A percentile compares a stretch with the other conserved stretches of the same genome.
Conservation (phyloP, 1,140 invertebrate genomes). For the Leptinotarsa undecemlineata region DNA sequence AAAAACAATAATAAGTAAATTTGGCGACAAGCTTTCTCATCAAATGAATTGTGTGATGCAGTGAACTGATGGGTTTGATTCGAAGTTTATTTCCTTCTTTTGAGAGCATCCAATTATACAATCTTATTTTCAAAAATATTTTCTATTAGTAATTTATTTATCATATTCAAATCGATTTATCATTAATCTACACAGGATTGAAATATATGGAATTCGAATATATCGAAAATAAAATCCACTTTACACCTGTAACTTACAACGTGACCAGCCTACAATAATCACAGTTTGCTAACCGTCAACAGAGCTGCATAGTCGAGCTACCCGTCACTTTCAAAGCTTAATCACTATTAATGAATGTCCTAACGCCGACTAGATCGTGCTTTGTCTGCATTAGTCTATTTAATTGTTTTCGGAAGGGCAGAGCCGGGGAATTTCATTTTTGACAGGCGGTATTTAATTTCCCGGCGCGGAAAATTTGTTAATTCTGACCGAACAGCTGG, state of each 20-base stretch:
- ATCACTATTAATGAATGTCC: slow-evolving; percentile 23
- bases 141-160: too few relatives aligned
- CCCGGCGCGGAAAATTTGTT: slow-evolving; percentile 7
- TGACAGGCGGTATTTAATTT: slow-evolving; percentile 22
- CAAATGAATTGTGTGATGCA: too few relatives aligned
- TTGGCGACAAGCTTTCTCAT: too few relatives aligned
- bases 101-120: too few relatives aligned
- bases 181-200: too few relatives aligned
- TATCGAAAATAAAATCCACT: too few relatives aligned
- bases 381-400: slow-evolving; percentile 21
- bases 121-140: too few relatives aligned
- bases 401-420: slow-evolving; percentile 22
- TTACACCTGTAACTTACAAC: neutral
- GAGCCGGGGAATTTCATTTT: slow-evolving; percentile 16
- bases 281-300: neutral
- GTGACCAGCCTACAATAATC: slow-evolving; percentile 2
- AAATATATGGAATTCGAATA: too few relatives aligned
- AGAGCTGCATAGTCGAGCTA: neutral
- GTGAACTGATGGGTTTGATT: too few relatives aligned
- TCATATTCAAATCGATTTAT: too few relatives aligned
- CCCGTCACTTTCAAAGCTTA: slow-evolving; percentile 1
- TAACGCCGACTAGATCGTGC: slow-evolving; percentile 17
- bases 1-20: too few relatives aligned
- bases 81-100: too few relatives aligned
- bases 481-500: neutral